Conservation (phyloP, 2,113 vertebrate genomes). For the Corythaeola cristata region DNA sequence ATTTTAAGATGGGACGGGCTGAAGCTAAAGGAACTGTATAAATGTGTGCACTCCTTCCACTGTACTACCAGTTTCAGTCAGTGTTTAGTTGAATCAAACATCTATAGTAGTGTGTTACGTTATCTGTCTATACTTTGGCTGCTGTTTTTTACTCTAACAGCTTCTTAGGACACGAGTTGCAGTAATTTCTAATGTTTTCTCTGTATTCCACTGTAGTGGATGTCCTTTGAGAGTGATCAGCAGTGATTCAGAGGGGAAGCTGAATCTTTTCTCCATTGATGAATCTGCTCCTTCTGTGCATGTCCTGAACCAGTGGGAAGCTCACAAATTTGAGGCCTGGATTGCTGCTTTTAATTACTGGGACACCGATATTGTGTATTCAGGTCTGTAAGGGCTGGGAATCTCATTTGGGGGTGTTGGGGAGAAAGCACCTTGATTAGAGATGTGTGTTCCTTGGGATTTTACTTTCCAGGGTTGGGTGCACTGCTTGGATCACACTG, state of each 20-base stretch:
- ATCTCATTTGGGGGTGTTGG: not conserved
- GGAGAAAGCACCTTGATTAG: not conserved
- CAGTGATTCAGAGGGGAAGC: constrained; percentile 89
- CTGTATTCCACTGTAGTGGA: constrained; percentile 17
- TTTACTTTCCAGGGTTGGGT: not conserved
- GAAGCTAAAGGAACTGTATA: not conserved
- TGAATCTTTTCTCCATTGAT: constrained; percentile 79
- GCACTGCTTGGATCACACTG: not conserved
- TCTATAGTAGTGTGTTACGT: not conserved
- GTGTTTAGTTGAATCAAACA: not conserved
- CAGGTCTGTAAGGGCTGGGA: constrained; percentile 79
- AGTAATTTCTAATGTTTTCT: not conserved
- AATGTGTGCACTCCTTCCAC: not conserved
- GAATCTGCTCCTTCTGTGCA: constrained; percentile 67
- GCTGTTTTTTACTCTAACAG: not conserved
- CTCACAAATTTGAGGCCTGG: constrained; percentile 94
- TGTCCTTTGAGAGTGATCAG: constrained; percentile 82
- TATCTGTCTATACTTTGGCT: not conserved
- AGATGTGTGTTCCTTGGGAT: not conserved
- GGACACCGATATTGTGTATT: constrained; percentile 87
- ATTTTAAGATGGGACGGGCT: not conserved
- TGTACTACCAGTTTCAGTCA: not conserved
- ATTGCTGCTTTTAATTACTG: constrained; percentile 95
- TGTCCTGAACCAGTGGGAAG: constrained; percentile 84
- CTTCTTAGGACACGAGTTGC: not conserved